These are phyloP conservation scores for Coendou prehensilis DNA, from an alignment of 2,797 vertebrate genomes.

Conservation along the genomic window DNA sequence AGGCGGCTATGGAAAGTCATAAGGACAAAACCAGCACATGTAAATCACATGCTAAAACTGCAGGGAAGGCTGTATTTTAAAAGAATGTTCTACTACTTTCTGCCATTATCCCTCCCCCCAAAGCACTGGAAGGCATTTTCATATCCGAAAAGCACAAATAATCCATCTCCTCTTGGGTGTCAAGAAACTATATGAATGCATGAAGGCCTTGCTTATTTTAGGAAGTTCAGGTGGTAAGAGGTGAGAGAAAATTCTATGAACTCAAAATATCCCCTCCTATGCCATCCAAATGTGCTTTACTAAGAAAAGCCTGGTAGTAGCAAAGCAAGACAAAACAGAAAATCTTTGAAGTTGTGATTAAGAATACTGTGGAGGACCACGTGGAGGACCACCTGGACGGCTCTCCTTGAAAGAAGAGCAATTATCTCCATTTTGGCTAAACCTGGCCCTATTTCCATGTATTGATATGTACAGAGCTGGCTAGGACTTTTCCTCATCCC, in stretches of 20 bases:
- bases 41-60: not conserved
- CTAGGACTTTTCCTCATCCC: too few species aligned
- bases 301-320: conserved; percentile 52
- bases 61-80: conserved; percentile 6
- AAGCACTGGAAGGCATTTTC: conserved; percentile 39
- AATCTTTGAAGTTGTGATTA: conserved; percentile 71
- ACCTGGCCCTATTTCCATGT: too few species aligned
- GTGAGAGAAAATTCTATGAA: conserved; percentile 24
- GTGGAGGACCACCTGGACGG: too few species aligned
- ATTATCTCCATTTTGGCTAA: too few species aligned
- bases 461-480: too few species aligned
- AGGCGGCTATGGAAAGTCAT: not conserved
- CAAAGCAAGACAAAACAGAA: conserved; percentile 59
- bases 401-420: too few species aligned
- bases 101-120: not conserved
- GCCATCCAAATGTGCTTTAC: conserved; percentile 32
- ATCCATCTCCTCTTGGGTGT: conserved; percentile 30
- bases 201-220: not conserved
- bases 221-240: conserved; percentile 11
- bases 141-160: conserved; percentile 57
- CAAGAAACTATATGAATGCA: conserved; percentile 58
- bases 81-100: conserved; percentile 19
- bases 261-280: not conserved
- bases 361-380: not conserved
- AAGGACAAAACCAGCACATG: not conserved